phyloP scores from a whole-genome alignment of 2,888 invertebrate species.

The Volucella bombylans region DNA sequence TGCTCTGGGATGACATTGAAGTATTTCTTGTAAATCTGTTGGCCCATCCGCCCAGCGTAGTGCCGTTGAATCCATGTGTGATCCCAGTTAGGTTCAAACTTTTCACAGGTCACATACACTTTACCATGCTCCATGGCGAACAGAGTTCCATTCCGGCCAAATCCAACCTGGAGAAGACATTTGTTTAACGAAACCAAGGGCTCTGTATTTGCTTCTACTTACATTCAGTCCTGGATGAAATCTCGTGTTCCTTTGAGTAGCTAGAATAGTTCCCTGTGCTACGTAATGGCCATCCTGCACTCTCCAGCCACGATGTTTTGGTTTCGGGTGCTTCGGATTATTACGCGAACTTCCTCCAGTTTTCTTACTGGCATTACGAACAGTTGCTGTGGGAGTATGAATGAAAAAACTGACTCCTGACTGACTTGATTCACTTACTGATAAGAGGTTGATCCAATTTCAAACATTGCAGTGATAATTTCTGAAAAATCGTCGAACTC shows the following conservation, averaged over 20 bases:
- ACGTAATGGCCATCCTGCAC: conserved; percentile 88
- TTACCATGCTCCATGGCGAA: conserved; percentile 91
- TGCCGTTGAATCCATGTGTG: conserved; percentile 88
- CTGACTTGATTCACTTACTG: conserved; percentile 75
- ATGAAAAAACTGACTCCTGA: neutral
- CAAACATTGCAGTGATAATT: conserved; percentile 78
- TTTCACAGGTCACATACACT: conserved; percentile 92
- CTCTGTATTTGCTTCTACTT: conserved; percentile 76
- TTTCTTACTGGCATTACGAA: conserved; percentile 89
- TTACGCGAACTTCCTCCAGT: conserved; percentile 88
- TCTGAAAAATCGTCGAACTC: conserved; percentile 79
- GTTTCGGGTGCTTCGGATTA: conserved; percentile 86
- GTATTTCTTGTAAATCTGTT: conserved; percentile 91
- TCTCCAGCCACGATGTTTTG: conserved; percentile 91
- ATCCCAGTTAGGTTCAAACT: conserved; percentile 89
- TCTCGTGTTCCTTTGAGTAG: conserved; percentile 86
- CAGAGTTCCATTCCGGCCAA: conserved; percentile 90
- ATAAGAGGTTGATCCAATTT: conserved; percentile 79
- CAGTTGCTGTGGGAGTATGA: conserved; percentile 74
- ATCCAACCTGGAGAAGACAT: conserved; percentile 87
- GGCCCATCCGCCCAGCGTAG: conserved; percentile 86
- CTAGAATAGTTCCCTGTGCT: conserved; percentile 87
- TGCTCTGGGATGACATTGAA: conserved; percentile 91
- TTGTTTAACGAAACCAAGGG: neutral
- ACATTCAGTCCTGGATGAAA: conserved; percentile 93